A percentile compares a stretch with the other conserved stretches of the same genome.
Evolutionary conservation across 2,888 invertebrate species (phyloP).

Genomic region (Calameuta idolon): DNA sequence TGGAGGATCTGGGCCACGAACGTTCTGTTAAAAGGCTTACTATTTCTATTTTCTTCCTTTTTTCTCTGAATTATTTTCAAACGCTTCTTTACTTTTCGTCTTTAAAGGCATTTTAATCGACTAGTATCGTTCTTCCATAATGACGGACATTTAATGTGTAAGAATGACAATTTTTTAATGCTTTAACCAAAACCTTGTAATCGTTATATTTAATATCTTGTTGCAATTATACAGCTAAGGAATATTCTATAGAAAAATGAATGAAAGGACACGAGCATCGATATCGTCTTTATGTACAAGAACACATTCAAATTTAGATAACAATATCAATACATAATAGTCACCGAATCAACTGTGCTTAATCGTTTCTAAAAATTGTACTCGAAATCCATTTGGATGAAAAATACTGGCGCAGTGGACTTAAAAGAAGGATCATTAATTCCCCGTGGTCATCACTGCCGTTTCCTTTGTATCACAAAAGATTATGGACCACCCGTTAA

Average conservation of each 20-base stretch:
- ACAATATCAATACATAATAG: not conserved
- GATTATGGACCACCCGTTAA: not conserved
- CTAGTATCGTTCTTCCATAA: not conserved
- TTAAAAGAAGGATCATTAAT: not conserved
- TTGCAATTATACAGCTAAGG: constrained; percentile 43
- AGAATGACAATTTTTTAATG: constrained; percentile 12
- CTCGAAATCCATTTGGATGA: not conserved
- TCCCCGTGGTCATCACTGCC: not conserved
- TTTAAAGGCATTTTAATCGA: not conserved
- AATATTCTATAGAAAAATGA: constrained; percentile 36
- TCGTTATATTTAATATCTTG: constrained; percentile 51
- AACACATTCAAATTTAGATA: not conserved
- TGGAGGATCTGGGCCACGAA: not conserved
- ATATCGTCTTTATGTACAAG: not conserved
- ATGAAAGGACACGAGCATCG: not conserved
- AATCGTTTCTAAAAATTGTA: not conserved
- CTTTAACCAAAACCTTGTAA: constrained; percentile 40
- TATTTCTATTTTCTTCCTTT: not conserved
- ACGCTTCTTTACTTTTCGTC: not conserved
- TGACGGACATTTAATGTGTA: not conserved
- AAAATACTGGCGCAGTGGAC: not conserved
- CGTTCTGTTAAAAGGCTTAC: not conserved
- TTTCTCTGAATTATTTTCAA: not conserved
- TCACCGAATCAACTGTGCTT: not conserved
- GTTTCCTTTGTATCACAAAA: not conserved